Evolutionary conservation across 2,888 invertebrate genomes (phyloP).

Genomic region (Rhogogaster chlorosoma): DNA sequence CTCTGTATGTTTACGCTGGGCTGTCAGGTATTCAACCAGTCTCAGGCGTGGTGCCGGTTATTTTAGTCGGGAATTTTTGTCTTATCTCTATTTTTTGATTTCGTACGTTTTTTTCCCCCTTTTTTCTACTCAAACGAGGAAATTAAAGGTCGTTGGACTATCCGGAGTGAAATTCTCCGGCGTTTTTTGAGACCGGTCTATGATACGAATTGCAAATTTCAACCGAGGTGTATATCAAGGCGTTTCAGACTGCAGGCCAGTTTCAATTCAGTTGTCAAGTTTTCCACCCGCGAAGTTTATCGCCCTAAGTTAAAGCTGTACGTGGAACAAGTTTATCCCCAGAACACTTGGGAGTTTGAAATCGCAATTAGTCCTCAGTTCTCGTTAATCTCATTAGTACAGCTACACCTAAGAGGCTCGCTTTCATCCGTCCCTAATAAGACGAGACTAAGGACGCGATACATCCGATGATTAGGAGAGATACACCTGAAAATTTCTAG

Average conservation of each 20-base stretch:
- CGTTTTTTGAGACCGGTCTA: neutral
- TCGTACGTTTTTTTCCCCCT: neutral
- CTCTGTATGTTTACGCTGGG: slow-evolving; percentile 48
- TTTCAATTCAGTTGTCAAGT: neutral
- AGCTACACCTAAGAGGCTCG: neutral
- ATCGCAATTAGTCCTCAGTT: slow-evolving; percentile 29
- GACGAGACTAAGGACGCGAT: neutral
- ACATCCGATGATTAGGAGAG: neutral
- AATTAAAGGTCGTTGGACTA: neutral
- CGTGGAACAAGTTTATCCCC: neutral
- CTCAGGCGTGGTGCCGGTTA: slow-evolving; percentile 54
- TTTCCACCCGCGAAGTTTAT: neutral
- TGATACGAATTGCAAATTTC: neutral
- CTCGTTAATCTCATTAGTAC: slow-evolving; percentile 14
- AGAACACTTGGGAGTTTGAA: slow-evolving; percentile 11
- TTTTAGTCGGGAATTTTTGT: slow-evolving; percentile 57
- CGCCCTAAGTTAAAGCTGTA: neutral
- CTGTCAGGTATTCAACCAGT: slow-evolving; percentile 53
- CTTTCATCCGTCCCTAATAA: neutral
- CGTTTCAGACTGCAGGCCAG: neutral
- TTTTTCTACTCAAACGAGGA: neutral
- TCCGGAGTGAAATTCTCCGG: too few species aligned
- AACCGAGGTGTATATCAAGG: neutral
- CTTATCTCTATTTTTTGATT: slow-evolving; percentile 43
- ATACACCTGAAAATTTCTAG: neutral